Conservation (phyloP, 2,113 vertebrate genomes). For the Burhinus bistriatus region DNA sequence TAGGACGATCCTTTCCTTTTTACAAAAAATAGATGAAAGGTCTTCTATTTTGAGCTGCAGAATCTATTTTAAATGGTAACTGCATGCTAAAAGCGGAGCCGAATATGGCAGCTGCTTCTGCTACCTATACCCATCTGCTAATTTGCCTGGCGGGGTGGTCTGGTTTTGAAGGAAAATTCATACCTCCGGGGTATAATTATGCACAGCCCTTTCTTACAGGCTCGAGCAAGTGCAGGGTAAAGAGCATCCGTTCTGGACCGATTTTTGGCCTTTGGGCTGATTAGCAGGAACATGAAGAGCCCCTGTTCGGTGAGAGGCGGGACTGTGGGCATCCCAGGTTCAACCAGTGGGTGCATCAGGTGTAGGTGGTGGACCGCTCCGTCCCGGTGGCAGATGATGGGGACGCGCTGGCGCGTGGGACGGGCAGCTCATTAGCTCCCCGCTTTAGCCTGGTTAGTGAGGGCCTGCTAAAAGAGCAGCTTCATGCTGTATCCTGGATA, state of each 20-base stretch:
- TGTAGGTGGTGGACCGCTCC: background rate
- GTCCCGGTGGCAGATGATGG: constrained; percentile 15
- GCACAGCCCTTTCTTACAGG: background rate
- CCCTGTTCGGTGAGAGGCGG: background rate
- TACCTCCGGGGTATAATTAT: background rate
- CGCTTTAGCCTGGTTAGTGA: constrained; percentile 65
- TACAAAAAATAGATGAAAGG: constrained; percentile 29
- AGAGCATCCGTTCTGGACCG: background rate
- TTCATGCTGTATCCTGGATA: constrained; percentile 87
- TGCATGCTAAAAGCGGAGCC: background rate
- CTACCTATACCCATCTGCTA: constrained; percentile 41
- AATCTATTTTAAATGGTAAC: constrained; percentile 34
- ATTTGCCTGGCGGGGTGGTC: constrained; percentile 34
- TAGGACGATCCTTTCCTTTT: background rate
- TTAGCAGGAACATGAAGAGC: background rate
- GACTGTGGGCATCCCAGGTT: background rate
- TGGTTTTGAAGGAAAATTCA: constrained; percentile 16
- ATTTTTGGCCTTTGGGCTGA: background rate
- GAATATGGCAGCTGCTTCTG: background rate
- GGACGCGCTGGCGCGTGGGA: constrained; percentile 56
- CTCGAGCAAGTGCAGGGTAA: background rate
- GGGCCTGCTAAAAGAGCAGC: constrained; percentile 74
- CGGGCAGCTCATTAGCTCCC: constrained; percentile 73
- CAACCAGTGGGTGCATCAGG: constrained; percentile 25
- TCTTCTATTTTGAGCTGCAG: constrained; percentile 30